Conservation (phyloP, 2,797 vertebrate genomes). For the Lacerta agilis region DNA sequence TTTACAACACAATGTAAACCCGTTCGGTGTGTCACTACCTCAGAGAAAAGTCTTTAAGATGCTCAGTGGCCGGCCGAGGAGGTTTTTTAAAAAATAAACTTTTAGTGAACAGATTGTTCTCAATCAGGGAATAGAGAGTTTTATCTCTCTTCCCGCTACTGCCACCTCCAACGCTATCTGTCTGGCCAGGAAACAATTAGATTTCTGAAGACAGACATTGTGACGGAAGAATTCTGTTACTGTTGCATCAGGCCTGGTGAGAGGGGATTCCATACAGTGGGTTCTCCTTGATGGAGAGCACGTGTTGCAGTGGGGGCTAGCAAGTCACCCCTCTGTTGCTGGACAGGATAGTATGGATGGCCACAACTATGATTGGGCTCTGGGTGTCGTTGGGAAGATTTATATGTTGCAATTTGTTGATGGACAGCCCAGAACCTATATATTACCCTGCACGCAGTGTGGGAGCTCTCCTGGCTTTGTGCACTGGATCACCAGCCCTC, state of each 20-base stretch:
- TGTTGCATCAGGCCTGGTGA: background rate
- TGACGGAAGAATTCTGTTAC: background rate
- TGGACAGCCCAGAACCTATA: too few species aligned
- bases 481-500: too few species aligned
- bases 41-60: background rate
- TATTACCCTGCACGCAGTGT: too few species aligned
- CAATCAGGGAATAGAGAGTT: background rate
- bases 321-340: too few species aligned
- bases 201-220: background rate
- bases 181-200: background rate
- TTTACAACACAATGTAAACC: constrained; percentile 6
- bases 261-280: background rate
- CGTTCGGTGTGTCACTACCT: background rate
- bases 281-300: too few species aligned
- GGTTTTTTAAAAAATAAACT: background rate
- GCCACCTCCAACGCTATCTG: fast-evolving
- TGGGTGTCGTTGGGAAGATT: too few species aligned
- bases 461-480: too few species aligned
- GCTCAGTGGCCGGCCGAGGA: background rate
- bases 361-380: too few species aligned
- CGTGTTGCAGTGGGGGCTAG: too few species aligned
- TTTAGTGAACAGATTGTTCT: constrained; percentile 12
- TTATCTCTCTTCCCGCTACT: background rate
- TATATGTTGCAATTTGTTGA: too few species aligned
- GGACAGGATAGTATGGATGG: too few species aligned